Conservation (phyloP, 2,888 invertebrate genomes). For the Alsophila aescularia region DNA sequence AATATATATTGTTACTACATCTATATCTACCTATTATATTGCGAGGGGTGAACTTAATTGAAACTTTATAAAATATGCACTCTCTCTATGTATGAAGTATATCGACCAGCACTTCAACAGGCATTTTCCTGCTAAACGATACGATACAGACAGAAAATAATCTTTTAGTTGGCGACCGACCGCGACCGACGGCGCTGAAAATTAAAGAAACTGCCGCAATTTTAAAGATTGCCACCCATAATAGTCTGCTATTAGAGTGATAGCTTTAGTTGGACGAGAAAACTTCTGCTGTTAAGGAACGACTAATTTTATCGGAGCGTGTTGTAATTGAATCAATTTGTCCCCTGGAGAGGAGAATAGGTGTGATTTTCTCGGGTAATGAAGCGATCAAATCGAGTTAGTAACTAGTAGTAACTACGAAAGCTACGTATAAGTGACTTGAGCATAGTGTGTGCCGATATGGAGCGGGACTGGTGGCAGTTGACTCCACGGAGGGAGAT, state of each 20-base stretch:
- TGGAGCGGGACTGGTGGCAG: conserved; percentile 82
- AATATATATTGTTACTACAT: too few species aligned
- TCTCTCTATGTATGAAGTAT: too few species aligned
- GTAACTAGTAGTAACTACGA: too few species aligned
- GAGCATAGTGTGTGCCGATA: conserved; percentile 30
- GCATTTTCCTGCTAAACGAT: conserved; percentile 28
- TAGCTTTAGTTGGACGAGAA: conserved; percentile 18
- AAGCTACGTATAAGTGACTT: background rate
- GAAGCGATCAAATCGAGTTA: conserved; percentile 1
- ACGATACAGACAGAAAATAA: background rate
- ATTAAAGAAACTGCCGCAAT: conserved; percentile 10
- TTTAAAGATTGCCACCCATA: conserved; percentile 10
- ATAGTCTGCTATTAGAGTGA: conserved; percentile 11
- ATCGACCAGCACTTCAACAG: conserved; percentile 35
- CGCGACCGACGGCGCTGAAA: conserved; percentile 16
- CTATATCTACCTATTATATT: too few species aligned
- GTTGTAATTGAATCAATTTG: conserved; percentile 17
- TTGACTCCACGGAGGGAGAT: conserved; percentile 72
- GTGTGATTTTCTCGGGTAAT: conserved; percentile 16
- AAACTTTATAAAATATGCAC: too few species aligned
- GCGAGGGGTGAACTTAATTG: too few species aligned
- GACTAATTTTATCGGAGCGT: background rate
- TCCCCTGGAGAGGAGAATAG: conserved; percentile 1
- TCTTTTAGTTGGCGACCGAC: conserved; percentile 23
- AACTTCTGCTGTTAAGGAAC: conserved; percentile 19